A percentile compares a stretch with the other conserved stretches of the same genome.
phyloP scores from a whole-genome alignment of 2,797 vertebrate species.

The Scolopax bukidnonensis region DNA sequence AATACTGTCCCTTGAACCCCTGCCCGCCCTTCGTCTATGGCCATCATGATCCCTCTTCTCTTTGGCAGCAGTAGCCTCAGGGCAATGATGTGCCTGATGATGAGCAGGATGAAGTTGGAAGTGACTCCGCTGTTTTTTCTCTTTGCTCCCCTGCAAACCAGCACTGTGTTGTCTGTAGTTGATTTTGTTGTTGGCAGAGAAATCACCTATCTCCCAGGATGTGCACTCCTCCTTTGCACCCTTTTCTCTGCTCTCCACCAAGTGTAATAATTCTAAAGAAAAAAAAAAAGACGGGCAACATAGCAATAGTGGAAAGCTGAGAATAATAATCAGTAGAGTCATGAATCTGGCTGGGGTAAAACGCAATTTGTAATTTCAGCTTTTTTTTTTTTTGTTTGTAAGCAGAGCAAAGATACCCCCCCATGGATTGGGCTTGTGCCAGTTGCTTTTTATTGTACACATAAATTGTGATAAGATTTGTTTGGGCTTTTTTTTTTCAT shows the following conservation, averaged over 20 bases:
- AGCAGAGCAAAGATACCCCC: constrained; percentile 57
- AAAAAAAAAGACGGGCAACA: constrained; percentile 44
- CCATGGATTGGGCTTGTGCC: constrained; percentile 76
- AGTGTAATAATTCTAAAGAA: constrained; percentile 62
- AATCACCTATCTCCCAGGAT: constrained; percentile 67
- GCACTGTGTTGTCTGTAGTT: constrained; percentile 74
- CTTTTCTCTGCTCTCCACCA: constrained; percentile 79
- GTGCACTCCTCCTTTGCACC: constrained; percentile 72
- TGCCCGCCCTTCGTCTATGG: constrained; percentile 10
- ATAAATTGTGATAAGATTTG: constrained; percentile 72
- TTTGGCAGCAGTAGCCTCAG: constrained; percentile 69
- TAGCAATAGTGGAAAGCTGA: constrained; percentile 79
- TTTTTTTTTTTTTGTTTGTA: constrained; percentile 22
- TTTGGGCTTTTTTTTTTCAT: not conserved
- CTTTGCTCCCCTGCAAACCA: constrained; percentile 75
- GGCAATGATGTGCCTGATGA: constrained; percentile 65
- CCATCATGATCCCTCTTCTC: constrained; percentile 77
- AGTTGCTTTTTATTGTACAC: constrained; percentile 75
- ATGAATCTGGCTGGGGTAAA: constrained; percentile 80
- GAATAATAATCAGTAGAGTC: constrained; percentile 75
- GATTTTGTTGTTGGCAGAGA: constrained; percentile 80
- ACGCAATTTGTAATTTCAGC: constrained; percentile 74
- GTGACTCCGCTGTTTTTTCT: constrained; percentile 76
- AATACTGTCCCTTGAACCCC: not conserved
- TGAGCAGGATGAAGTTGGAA: constrained; percentile 75